Conservation (phyloP, 2,113 vertebrate genomes). For the Platichthys flesus region DNA sequence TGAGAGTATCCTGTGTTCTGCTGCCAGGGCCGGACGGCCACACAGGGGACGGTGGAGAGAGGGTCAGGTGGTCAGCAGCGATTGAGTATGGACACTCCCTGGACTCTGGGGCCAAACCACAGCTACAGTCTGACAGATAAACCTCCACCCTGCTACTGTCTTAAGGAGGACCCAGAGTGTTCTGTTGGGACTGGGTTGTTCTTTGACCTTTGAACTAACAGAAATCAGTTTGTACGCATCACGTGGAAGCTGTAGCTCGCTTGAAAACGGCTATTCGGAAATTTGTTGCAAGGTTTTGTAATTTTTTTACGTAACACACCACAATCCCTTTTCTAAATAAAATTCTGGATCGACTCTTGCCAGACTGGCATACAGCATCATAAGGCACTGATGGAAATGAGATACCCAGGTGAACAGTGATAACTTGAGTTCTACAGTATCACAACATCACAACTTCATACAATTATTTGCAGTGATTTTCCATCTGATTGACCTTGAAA, state of each 20-base stretch:
- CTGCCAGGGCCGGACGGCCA: constrained; percentile 13
- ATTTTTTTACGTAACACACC: neutral
- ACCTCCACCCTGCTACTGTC: constrained; percentile 38
- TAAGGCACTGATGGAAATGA: too few species aligned
- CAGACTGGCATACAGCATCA: neutral
- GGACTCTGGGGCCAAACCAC: constrained; percentile 39
- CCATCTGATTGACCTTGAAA: too few species aligned
- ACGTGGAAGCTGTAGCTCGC: neutral
- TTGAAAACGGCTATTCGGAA: too few species aligned
- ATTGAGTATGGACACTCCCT: constrained; percentile 57
- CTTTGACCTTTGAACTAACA: constrained; percentile 17
- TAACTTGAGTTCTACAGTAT: too few species aligned
- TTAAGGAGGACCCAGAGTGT: constrained; percentile 27
- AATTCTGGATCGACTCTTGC: neutral
- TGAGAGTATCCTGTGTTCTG: constrained; percentile 50
- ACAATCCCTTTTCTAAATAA: too few species aligned
- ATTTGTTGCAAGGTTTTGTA: neutral
- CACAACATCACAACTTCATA: too few species aligned
- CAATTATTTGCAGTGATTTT: too few species aligned
- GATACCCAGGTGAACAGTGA: too few species aligned
- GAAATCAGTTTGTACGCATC: neutral
- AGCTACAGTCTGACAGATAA: constrained; percentile 52
- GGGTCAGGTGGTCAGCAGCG: constrained; percentile 57
- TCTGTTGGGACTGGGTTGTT: constrained; percentile 6
- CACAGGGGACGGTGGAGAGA: constrained; percentile 32